These are phyloP conservation scores for Ictalurus punctatus DNA, from an alignment of 2,113 vertebrate genomes.

Conservation along the genomic window DNA sequence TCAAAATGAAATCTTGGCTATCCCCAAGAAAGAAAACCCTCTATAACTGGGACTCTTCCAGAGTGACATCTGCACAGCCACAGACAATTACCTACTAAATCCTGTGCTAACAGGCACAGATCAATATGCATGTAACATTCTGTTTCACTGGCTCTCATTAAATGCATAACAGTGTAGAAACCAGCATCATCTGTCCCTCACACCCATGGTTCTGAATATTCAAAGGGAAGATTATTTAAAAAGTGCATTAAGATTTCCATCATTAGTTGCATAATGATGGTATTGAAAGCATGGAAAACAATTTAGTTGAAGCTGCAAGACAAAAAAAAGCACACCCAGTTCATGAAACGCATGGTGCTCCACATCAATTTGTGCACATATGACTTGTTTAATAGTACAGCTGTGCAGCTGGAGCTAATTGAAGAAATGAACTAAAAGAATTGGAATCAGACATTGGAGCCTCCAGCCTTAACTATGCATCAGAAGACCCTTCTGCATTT, in stretches of 20 bases:
- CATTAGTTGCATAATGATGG: neutral
- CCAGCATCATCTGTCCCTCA: neutral
- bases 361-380: neutral
- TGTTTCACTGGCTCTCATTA: neutral
- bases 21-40: neutral
- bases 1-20: conserved; percentile 24
- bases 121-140: conserved; percentile 33
- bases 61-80: conserved; percentile 12
- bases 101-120: conserved; percentile 27
- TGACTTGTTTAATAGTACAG: conserved; percentile 6
- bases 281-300: neutral
- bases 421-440: conserved; percentile 34
- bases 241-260: neutral
- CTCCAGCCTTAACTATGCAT: conserved; percentile 18
- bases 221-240: neutral
- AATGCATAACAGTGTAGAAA: conserved; percentile 14
- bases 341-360: neutral
- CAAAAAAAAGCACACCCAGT: neutral
- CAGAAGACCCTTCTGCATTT: neutral
- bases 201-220: neutral
- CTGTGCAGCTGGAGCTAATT: conserved; percentile 37
- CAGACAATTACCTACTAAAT: conserved; percentile 3
- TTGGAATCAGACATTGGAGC: conserved; percentile 28
- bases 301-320: neutral
- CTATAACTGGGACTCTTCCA: conserved; percentile 16